Percentiles rank a stretch among this genome's conserved stretches.
These are phyloP conservation scores for Cotesia chilonis DNA, from an alignment of 1,140 invertebrate species.

Conservation along the genomic window DNA sequence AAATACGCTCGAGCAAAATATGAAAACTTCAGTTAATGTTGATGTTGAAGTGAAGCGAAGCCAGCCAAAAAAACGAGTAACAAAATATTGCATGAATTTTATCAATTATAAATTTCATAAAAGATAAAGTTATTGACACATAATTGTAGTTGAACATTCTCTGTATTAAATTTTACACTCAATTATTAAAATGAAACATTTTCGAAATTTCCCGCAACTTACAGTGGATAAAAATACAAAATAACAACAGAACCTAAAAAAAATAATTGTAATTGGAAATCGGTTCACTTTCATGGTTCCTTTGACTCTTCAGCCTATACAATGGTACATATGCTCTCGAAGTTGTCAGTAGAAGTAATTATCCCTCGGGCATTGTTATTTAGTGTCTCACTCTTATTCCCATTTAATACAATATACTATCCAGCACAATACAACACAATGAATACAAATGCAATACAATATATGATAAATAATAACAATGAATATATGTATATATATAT, in stretches of 20 bases:
- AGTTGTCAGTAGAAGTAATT: constrained; percentile 21
- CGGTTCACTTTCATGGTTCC: not conserved
- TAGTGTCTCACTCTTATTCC: not conserved
- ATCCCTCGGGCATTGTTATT: constrained; percentile 19
- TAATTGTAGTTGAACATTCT: no score
- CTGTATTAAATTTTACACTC: no score
- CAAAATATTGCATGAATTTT: no score
- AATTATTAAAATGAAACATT: no score
- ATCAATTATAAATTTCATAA: no score
- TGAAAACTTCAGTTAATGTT: no score
- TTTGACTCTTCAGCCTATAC: not conserved
- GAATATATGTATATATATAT: not conserved
- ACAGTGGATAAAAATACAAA: not conserved
- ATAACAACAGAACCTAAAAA: not conserved
- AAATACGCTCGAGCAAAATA: no score
- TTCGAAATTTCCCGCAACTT: no score
- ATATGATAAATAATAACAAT: not conserved
- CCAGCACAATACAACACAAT: not conserved
- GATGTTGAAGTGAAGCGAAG: no score
- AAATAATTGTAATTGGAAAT: not conserved
- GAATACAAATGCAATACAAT: not conserved
- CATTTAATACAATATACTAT: not conserved
- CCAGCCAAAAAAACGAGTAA: no score
- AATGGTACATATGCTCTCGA: not conserved
- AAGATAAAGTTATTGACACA: no score